phyloP scores from a whole-genome alignment of 2,797 vertebrate genomes.

The Podarcis lilfordi region DNA sequence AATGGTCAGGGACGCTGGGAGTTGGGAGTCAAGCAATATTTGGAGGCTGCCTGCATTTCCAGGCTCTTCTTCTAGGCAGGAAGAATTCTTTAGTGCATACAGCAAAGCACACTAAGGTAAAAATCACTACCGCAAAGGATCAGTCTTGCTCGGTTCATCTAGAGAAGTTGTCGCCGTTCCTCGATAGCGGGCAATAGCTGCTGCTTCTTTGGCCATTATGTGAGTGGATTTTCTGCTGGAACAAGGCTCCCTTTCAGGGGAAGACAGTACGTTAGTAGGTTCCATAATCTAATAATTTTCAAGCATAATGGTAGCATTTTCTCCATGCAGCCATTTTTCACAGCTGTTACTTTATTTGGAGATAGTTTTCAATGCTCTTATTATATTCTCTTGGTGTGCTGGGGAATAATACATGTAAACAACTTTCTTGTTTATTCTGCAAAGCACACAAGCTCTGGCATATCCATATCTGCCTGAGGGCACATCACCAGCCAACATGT shows the following conservation, averaged over 20 bases:
- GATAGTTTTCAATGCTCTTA: neutral
- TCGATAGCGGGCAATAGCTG: conserved; percentile 69
- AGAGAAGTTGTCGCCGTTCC: conserved; percentile 54
- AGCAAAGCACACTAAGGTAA: neutral
- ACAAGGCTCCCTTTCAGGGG: conserved; percentile 25
- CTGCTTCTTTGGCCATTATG: conserved; percentile 72
- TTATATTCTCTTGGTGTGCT: neutral
- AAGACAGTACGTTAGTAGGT: neutral
- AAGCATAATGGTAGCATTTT: neutral
- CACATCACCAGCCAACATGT: neutral
- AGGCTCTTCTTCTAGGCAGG: neutral
- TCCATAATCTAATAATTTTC: neutral
- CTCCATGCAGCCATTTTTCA: neutral
- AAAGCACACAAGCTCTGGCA: neutral
- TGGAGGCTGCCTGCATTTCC: neutral
- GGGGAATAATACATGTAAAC: neutral
- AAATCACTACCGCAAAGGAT: conserved; percentile 62
- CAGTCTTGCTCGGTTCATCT: conserved; percentile 65
- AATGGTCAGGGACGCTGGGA: neutral
- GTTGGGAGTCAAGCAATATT: neutral
- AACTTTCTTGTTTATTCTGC: neutral
- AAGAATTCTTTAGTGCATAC: neutral
- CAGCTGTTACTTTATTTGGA: neutral
- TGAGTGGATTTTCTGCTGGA: conserved; percentile 66
- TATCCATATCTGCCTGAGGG: neutral